Conservation (phyloP, 2,797 vertebrate genomes). For the Caiman crocodilus region DNA sequence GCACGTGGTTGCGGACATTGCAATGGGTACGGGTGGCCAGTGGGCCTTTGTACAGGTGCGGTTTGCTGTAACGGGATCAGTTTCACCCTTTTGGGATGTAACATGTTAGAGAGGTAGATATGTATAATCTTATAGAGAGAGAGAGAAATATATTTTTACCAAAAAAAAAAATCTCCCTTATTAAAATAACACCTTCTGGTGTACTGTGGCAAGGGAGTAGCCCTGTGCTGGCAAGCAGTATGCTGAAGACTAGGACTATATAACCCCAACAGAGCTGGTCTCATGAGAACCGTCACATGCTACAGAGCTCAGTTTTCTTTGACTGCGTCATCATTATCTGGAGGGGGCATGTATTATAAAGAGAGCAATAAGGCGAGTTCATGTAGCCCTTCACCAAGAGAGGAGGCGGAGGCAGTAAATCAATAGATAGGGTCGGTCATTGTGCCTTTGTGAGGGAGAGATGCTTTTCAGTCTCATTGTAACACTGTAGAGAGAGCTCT, state of each 20-base stretch:
- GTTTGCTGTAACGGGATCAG: no score
- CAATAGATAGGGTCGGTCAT: neutral
- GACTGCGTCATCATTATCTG: neutral
- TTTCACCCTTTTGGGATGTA: no score
- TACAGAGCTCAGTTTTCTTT: neutral
- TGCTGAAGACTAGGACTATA: no score
- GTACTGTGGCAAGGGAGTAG: neutral
- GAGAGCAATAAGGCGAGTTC: neutral
- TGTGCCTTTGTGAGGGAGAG: neutral
- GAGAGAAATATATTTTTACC: no score
- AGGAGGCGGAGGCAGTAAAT: neutral
- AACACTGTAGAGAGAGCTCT: neutral
- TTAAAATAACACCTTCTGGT: neutral
- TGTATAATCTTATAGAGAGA: no score
- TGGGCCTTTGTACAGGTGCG: no score
- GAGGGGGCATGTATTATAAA: neutral
- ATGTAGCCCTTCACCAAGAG: neutral
- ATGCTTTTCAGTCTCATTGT: neutral
- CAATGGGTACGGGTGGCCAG: no score
- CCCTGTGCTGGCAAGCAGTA: neutral
- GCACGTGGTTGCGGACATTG: no score
- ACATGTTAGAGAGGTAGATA: no score
- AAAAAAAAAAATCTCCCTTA: no score
- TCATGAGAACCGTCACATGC: neutral
- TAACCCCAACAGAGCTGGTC: neutral